These are phyloP conservation scores for Sinodicranocentrus sp. DNA, from an alignment of 2,888 invertebrate genomes.

Conservation along the genomic window DNA sequence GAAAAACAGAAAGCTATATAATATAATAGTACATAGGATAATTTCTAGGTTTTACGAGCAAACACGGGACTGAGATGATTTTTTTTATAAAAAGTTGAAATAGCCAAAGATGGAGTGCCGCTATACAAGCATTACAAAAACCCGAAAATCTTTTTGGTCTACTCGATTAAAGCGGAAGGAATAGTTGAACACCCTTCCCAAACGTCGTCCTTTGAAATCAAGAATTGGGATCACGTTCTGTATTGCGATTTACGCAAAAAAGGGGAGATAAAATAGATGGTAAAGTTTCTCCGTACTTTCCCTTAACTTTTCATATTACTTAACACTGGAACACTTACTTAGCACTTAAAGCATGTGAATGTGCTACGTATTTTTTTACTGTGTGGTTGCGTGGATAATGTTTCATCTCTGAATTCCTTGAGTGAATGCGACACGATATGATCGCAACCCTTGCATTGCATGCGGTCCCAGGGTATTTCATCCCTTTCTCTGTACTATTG, in stretches of 20 bases:
- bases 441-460: conserved; percentile 42
- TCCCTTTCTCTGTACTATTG: conserved; percentile 32
- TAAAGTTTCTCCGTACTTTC: conserved; percentile 1
- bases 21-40: too few relatives aligned
- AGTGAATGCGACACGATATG: conserved; percentile 33
- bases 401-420: conserved; percentile 72
- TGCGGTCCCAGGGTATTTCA: conserved; percentile 43
- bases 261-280: conserved; percentile 70
- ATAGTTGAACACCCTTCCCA: conserved; percentile 1
- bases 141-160: conserved; percentile 6
- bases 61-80: too few relatives aligned
- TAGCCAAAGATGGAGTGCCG: too few relatives aligned
- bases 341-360: conserved; percentile 10
- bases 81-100: too few relatives aligned
- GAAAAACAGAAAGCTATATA: conserved; percentile 20
- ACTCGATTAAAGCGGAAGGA: conserved; percentile 1
- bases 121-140: too few relatives aligned
- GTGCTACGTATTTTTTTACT: neutral
- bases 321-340: neutral
- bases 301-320: conserved; percentile 4
- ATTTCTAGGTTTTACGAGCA: too few relatives aligned
- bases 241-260: conserved; percentile 71
- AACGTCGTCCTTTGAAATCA: conserved; percentile 48
- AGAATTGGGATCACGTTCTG: conserved; percentile 68
- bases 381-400: conserved; percentile 32